Percentiles rank a stretch among this genome's conserved stretches.
Conservation (phyloP, 2,113 vertebrate species). For the Sylvia atricapilla region DNA sequence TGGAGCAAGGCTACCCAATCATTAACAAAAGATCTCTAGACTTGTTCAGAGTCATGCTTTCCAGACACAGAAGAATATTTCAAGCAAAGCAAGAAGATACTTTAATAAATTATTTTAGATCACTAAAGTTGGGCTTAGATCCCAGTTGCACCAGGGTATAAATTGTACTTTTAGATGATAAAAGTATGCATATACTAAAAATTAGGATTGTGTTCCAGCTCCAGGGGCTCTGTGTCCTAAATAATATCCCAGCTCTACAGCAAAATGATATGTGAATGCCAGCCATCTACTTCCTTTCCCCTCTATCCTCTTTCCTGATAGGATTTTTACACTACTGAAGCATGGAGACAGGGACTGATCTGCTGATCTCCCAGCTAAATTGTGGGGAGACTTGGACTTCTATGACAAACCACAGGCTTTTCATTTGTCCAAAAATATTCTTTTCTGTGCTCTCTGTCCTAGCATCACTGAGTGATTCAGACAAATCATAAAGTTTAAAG, state of each 20-base stretch:
- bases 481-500: background rate
- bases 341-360: fast-evolving
- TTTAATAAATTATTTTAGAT: background rate
- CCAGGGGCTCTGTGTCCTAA: background rate
- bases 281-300: background rate
- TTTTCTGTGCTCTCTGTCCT: background rate
- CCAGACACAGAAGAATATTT: background rate
- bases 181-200: background rate
- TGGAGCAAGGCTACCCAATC: background rate
- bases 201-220: background rate
- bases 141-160: background rate
- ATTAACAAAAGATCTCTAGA: background rate
- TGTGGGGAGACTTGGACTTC: background rate
- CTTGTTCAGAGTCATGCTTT: background rate
- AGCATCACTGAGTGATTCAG: background rate
- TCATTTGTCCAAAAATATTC: background rate
- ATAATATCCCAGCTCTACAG: background rate
- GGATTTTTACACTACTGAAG: background rate
- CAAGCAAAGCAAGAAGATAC: background rate
- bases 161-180: background rate
- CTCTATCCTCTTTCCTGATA: background rate
- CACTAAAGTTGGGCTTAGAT: background rate
- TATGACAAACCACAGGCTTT: background rate
- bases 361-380: background rate
- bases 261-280: background rate